Conservation (phyloP, 2,797 vertebrate genomes). For the Percopsis omiscomaycus region DNA sequence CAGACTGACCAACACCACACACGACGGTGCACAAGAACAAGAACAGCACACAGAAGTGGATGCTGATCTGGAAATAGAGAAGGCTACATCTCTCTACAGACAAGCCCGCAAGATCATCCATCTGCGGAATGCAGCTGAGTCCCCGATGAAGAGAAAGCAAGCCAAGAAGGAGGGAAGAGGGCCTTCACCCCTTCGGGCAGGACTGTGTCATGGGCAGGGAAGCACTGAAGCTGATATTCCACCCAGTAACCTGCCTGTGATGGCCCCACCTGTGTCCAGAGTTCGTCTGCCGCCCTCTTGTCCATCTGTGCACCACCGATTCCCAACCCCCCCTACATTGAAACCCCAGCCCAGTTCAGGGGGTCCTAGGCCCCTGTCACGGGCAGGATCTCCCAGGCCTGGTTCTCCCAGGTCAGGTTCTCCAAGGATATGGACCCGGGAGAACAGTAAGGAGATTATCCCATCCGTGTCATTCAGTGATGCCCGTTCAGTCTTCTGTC, state of each 20-base stretch:
- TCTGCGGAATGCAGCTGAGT: slow-evolving; percentile 69
- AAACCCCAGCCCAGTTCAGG: slow-evolving; percentile 39
- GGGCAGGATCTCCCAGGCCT: slow-evolving; percentile 56
- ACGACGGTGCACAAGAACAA: slow-evolving; percentile 24
- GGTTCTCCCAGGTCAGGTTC: slow-evolving; percentile 47
- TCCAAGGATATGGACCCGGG: slow-evolving; percentile 50
- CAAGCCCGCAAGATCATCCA: slow-evolving; percentile 78
- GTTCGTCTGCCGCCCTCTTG: slow-evolving; percentile 68
- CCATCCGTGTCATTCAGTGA: slow-evolving; percentile 72
- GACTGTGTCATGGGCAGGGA: slow-evolving; percentile 25
- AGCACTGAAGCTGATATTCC: slow-evolving; percentile 48
- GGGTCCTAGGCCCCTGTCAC: slow-evolving; percentile 39
- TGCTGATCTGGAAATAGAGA: slow-evolving; percentile 42
- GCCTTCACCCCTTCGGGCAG: slow-evolving; percentile 12
- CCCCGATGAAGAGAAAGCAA: slow-evolving; percentile 27
- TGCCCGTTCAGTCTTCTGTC: slow-evolving; percentile 82
- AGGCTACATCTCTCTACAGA: slow-evolving; percentile 59
- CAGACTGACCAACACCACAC: slow-evolving; percentile 18
- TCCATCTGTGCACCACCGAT: slow-evolving; percentile 57
- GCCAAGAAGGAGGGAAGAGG: slow-evolving; percentile 8
- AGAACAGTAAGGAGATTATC: slow-evolving; percentile 58
- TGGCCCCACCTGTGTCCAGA: slow-evolving; percentile 73
- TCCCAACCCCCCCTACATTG: slow-evolving; percentile 54
- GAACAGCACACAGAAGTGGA: slow-evolving; percentile 45
- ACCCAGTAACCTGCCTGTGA: slow-evolving; percentile 47